Evolutionary conservation across 2,888 invertebrate species (phyloP).

Genomic region (Lottia gigantea): DNA sequence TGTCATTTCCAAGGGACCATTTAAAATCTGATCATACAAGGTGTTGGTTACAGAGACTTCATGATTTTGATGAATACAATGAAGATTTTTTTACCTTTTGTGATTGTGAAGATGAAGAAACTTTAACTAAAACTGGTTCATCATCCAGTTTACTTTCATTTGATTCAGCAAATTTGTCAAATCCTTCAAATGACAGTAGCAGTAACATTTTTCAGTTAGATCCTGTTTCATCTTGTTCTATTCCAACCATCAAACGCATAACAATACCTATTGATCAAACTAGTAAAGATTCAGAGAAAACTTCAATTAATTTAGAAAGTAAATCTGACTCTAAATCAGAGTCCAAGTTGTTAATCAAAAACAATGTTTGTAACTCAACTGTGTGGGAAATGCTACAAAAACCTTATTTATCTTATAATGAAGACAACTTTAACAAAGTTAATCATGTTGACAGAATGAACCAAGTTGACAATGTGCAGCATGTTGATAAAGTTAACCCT

Average conservation of each 20-base stretch:
- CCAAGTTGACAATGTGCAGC: too few relatives aligned
- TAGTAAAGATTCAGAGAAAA: too few relatives aligned
- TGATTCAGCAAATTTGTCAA: background rate
- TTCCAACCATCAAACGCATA: too few relatives aligned
- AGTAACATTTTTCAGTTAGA: background rate
- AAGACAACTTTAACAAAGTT: too few relatives aligned
- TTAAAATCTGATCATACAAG: background rate
- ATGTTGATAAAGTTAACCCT: too few relatives aligned
- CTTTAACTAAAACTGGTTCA: background rate
- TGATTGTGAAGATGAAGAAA: slow-evolving; percentile 4
- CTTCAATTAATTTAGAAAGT: too few relatives aligned
- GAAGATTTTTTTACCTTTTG: background rate
- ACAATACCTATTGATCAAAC: too few relatives aligned
- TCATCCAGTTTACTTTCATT: background rate
- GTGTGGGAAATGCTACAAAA: slow-evolving; percentile 7
- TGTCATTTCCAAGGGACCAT: background rate
- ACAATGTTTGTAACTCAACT: background rate
- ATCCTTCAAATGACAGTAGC: background rate
- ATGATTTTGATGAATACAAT: slow-evolving; percentile 7
- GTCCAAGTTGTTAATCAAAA: too few relatives aligned
- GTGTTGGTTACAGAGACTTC: slow-evolving; percentile 7
- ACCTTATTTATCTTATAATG: background rate
- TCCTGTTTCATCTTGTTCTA: too few relatives aligned
- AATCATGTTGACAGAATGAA: too few relatives aligned
- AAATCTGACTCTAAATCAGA: too few relatives aligned